phyloP scores from a whole-genome alignment of 1,140 invertebrate genomes.

The Caenorhabditis briggsae region DNA sequence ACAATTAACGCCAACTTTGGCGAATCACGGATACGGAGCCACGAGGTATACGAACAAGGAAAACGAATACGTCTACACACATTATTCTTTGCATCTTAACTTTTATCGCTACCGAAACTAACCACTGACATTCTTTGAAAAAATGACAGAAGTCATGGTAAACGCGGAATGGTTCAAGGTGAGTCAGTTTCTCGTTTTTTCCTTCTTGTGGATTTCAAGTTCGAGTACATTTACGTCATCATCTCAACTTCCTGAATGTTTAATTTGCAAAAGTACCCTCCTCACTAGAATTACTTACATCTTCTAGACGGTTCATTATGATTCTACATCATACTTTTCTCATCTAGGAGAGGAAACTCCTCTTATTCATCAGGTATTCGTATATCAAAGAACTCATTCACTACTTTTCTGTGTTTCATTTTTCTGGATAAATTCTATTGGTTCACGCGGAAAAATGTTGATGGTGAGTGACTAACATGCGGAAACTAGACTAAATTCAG shows the following conservation, averaged over 20 bases:
- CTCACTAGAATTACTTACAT: neutral
- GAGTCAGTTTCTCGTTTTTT: neutral
- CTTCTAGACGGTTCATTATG: neutral
- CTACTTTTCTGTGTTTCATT: no score
- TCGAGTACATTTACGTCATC: conserved; percentile 28
- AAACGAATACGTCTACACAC: neutral
- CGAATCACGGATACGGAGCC: conserved; percentile 28
- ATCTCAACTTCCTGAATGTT: neutral
- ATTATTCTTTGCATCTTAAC: neutral
- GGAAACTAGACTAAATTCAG: neutral
- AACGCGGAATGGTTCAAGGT: conserved; percentile 38
- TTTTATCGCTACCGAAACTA: neutral
- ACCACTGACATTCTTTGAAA: neutral
- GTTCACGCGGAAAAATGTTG: neutral
- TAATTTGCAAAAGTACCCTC: neutral
- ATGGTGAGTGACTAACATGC: neutral
- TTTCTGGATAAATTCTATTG: neutral
- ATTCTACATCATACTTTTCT: neutral
- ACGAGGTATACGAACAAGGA: neutral
- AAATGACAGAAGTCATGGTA: conserved; percentile 9
- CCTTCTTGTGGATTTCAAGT: neutral
- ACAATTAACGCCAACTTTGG: conserved; percentile 30
- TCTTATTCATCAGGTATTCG: no score
- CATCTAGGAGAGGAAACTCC: no score
- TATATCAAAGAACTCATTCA: no score